Evolutionary conservation across 2,113 vertebrate species (phyloP).

Genomic region (Copsychus sechellarum): DNA sequence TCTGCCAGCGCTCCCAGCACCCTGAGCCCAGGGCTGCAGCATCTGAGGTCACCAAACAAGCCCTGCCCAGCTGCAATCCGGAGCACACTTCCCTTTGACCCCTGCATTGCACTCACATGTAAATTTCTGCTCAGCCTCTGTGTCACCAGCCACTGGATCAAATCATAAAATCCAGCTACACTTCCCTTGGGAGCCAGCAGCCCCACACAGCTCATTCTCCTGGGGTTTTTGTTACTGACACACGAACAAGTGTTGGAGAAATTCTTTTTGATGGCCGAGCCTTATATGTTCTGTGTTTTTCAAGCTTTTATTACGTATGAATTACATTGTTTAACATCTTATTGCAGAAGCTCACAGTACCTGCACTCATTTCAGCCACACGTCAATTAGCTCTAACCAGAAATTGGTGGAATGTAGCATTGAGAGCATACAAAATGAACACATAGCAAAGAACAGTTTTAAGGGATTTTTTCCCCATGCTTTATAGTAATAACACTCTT

Average conservation of each 20-base stretch:
- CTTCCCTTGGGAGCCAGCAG: not conserved
- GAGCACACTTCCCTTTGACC: not conserved
- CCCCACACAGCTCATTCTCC: not conserved
- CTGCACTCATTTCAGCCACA: not conserved
- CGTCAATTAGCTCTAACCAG: not conserved
- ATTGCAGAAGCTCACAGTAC: not conserved
- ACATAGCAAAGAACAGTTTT: not conserved
- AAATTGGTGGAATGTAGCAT: not conserved
- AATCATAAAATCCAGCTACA: not conserved
- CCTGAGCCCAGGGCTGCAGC: not conserved
- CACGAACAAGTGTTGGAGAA: not conserved
- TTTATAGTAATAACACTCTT: not conserved
- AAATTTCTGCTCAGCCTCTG: not conserved
- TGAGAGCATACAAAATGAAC: not conserved
- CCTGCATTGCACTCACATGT: rapidly evolving
- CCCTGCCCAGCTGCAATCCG: too few species aligned
- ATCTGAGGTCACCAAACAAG: not conserved
- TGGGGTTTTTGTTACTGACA: not conserved
- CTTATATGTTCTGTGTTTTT: not conserved
- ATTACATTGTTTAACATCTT: not conserved
- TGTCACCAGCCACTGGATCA: not conserved
- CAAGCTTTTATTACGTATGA: not conserved
- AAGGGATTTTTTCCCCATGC: rapidly evolving
- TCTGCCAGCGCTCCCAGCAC: too few species aligned
- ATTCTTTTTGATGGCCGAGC: not conserved